A percentile compares a stretch with the other conserved stretches of the same genome.
phyloP scores from a whole-genome alignment of 1,140 invertebrate genomes.

The Calephelis nemesis region DNA sequence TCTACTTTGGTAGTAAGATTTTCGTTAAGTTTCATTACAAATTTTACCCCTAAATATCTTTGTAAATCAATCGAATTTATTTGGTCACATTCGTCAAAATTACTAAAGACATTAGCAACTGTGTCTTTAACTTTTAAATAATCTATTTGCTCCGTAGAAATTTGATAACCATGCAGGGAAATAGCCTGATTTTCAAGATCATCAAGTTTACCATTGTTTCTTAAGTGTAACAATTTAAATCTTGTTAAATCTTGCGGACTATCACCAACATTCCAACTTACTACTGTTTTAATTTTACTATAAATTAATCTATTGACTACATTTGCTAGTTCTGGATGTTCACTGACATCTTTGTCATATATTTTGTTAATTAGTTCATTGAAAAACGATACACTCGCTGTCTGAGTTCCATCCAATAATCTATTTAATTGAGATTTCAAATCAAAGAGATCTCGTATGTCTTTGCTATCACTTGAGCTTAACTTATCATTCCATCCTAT shows the following conservation, averaged over 20 bases:
- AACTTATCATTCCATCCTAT: slow-evolving; percentile 57
- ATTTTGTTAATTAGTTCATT: slow-evolving; percentile 50
- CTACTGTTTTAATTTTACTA: slow-evolving; percentile 32
- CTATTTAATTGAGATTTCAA: slow-evolving; percentile 46
- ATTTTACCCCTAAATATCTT: slow-evolving; percentile 60
- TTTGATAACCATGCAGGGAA: slow-evolving; percentile 56
- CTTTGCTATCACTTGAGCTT: slow-evolving; percentile 40
- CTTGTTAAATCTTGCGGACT: slow-evolving; percentile 41
- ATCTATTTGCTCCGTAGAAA: slow-evolving; percentile 60
- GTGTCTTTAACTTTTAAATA: slow-evolving; percentile 45
- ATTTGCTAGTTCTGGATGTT: slow-evolving; percentile 45
- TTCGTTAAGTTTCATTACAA: slow-evolving; percentile 58
- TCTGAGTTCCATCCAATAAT: slow-evolving; percentile 45
- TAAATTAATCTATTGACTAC: slow-evolving; percentile 46
- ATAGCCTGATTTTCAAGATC: slow-evolving; percentile 50
- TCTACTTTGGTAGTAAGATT: slow-evolving; percentile 52
- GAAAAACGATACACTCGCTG: slow-evolving; percentile 41
- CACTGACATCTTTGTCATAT: slow-evolving; percentile 48
- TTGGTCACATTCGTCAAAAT: slow-evolving; percentile 47
- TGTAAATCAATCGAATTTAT: slow-evolving; percentile 61
- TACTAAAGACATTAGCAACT: slow-evolving; percentile 40
- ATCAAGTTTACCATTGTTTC: slow-evolving; percentile 50
- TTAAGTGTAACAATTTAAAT: slow-evolving; percentile 55
- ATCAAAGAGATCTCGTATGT: slow-evolving; percentile 42
- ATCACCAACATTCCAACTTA: slow-evolving; percentile 36